A percentile compares a stretch with the other conserved stretches of the same genome.
Conservation (phyloP, 2,113 vertebrate species). For the Chaenocephalus aceratus region DNA sequence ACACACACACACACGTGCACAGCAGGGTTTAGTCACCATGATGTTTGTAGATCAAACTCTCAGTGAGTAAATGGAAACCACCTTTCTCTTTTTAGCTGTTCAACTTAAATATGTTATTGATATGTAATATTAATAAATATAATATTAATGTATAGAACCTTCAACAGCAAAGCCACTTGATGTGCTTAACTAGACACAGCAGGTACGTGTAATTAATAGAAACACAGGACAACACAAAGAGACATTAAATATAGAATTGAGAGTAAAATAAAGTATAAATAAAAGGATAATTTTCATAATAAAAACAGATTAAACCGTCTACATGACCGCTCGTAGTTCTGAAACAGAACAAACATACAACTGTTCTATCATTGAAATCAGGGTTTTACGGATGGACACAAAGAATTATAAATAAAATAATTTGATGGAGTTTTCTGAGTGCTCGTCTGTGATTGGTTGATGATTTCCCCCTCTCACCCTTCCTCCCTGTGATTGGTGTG, state of each 20-base stretch:
- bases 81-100: not conserved
- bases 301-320: no score
- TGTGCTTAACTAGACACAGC: no score
- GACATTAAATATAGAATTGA: no score
- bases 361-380: not conserved
- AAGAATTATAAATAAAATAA: not conserved
- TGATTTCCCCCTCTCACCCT: not conserved
- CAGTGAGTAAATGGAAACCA: constrained; percentile 24
- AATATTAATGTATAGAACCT: no score
- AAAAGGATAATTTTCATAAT: not conserved
- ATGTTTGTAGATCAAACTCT: constrained; percentile 40
- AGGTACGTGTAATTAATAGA: no score
- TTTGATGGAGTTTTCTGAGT: not conserved
- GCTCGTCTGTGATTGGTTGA: not conserved
- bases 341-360: no score
- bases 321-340: no score
- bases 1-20: constrained; percentile 17
- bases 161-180: no score
- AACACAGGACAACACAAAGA: not conserved
- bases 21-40: constrained; percentile 19
- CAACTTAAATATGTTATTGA: no score
- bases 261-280: not conserved
- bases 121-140: no score
- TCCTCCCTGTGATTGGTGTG: constrained; percentile 17
- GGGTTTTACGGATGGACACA: not conserved